Percentiles rank a stretch among this genome's conserved stretches.
phyloP scores from a whole-genome alignment of 1,140 invertebrate genomes.

The Solenopsis invicta region DNA sequence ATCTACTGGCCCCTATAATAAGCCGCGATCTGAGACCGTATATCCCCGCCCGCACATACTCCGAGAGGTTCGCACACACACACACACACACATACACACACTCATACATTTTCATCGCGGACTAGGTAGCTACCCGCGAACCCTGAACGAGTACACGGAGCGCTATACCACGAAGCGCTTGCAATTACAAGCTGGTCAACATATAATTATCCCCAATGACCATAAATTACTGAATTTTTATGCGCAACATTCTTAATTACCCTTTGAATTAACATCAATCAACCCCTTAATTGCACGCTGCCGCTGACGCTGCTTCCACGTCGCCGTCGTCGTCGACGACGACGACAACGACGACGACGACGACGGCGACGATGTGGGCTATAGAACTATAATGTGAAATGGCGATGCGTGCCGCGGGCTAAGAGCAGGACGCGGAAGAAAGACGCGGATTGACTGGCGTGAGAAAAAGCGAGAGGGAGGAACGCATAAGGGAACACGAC shows the following conservation, averaged over 20 bases:
- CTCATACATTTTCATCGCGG: background rate
- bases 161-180: conserved; percentile 80
- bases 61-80: conserved; percentile 53
- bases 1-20: conserved; percentile 86
- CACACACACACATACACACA: conserved; percentile 42
- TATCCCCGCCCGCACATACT: conserved; percentile 74
- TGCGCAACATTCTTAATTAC: conserved; percentile 87
- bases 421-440: conserved; percentile 42
- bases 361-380: conserved; percentile 9
- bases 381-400: conserved; percentile 71
- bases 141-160: conserved; percentile 62
- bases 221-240: conserved; percentile 87
- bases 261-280: conserved; percentile 88
- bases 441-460: conserved; percentile 18
- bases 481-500: conserved; percentile 38
- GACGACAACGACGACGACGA: conserved; percentile 5
- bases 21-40: conserved; percentile 85
- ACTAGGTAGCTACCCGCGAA: conserved; percentile 72
- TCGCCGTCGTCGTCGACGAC: conserved; percentile 7
- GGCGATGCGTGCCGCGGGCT: conserved; percentile 61
- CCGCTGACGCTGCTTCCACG: conserved; percentile 74
- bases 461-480: conserved; percentile 31
- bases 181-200: conserved; percentile 88
- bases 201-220: conserved; percentile 87
- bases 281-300: conserved; percentile 86